phyloP scores from a whole-genome alignment of 1,140 invertebrate species.

The Drosophila truncata region DNA sequence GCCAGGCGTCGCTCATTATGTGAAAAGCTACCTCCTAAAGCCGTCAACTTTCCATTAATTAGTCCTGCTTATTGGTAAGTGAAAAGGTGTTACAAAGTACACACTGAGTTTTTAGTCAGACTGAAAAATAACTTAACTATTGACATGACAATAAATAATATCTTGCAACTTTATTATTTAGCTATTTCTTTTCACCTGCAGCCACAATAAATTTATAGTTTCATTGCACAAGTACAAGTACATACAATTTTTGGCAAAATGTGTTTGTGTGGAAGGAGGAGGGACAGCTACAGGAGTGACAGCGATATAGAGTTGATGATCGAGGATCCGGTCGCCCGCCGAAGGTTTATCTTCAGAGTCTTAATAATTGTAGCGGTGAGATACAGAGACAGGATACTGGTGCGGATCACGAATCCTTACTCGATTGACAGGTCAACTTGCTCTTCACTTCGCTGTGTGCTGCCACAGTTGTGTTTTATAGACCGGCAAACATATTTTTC shows the following conservation, averaged over 20 bases:
- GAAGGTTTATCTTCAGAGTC: slow-evolving; percentile 15
- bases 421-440: slow-evolving; percentile 10
- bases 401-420: slow-evolving; percentile 3
- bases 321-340: neutral
- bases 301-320: neutral
- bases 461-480: neutral
- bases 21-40: slow-evolving; percentile 9
- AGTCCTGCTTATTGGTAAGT: slow-evolving; percentile 32
- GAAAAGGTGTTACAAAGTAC: neutral
- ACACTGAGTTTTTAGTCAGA: neutral
- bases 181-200: neutral
- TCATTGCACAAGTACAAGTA: too few relatives aligned
- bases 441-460: neutral
- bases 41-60: slow-evolving; percentile 53
- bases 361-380: slow-evolving; percentile 20
- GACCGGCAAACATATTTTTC: neutral
- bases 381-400: neutral
- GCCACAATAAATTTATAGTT: neutral
- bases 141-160: neutral
- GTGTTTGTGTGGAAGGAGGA: neutral
- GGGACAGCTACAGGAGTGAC: neutral
- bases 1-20: slow-evolving; percentile 56
- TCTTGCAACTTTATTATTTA: neutral
- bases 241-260: neutral
- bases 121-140: neutral